phyloP scores from a whole-genome alignment of 2,797 vertebrate species.

The Poecilia gillii region DNA sequence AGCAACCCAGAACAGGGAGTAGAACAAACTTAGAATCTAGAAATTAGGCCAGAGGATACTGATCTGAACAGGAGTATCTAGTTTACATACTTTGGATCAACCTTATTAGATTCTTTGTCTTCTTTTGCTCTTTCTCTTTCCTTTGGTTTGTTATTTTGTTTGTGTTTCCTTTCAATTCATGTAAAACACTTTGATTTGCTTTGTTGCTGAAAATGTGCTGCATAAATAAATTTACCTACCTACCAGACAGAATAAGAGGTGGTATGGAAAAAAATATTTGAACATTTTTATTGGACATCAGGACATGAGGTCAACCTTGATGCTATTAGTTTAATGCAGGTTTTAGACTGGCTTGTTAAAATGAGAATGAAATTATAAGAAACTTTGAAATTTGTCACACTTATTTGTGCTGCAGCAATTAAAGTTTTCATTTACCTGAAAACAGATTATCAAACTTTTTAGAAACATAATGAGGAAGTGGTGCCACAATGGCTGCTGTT shows the following conservation, averaged over 20 bases:
- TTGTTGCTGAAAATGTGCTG: no score
- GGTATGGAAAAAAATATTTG: background rate
- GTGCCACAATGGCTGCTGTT: background rate
- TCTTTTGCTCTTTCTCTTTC: no score
- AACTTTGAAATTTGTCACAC: background rate
- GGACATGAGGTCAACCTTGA: background rate
- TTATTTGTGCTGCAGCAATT: background rate
- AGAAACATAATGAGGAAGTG: background rate
- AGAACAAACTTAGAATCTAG: no score
- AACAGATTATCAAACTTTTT: background rate
- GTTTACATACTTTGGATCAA: no score
- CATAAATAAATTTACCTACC: no score
- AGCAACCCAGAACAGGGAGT: no score
- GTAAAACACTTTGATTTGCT: no score
- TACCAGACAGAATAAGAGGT: background rate
- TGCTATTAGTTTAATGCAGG: background rate
- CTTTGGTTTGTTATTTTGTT: no score
- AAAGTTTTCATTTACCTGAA: background rate
- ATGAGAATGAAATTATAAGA: background rate
- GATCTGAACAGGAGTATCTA: no score
- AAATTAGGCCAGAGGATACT: no score
- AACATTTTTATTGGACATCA: background rate
- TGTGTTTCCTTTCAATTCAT: no score
- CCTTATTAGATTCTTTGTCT: no score
- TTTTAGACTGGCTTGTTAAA: background rate